phyloP scores from a whole-genome alignment of 2,113 vertebrate genomes.

The Pipa parva region DNA sequence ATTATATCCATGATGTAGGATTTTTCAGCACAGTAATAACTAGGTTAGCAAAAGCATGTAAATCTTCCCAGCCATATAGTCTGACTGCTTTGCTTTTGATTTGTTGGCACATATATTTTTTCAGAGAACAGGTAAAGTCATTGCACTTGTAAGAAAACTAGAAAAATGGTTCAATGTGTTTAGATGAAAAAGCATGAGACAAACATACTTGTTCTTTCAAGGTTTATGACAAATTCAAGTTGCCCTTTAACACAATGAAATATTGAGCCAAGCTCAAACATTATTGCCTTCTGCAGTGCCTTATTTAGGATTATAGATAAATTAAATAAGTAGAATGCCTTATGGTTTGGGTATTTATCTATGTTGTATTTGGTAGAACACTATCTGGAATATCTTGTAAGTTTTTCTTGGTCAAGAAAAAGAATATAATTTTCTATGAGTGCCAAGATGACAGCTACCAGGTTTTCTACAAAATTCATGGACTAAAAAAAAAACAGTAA shows the following conservation, averaged over 20 bases:
- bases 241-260: constrained; percentile 5
- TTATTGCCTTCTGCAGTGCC: constrained; percentile 5
- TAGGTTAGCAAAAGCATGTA: constrained; percentile 75
- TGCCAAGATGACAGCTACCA: not conserved
- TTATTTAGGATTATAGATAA: constrained; percentile 10
- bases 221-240: constrained; percentile 36
- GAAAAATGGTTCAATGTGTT: constrained; percentile 59
- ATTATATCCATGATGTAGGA: constrained; percentile 76
- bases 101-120: constrained; percentile 73
- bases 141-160: constrained; percentile 62
- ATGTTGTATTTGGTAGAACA: not conserved
- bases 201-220: constrained; percentile 45
- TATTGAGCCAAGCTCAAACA: constrained; percentile 22
- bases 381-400: not conserved
- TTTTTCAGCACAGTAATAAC: constrained; percentile 74
- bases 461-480: not conserved
- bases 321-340: constrained; percentile 34
- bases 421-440: not conserved
- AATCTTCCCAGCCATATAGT: constrained; percentile 74
- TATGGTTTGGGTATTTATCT: not conserved
- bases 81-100: constrained; percentile 68
- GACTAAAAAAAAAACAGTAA: not conserved
- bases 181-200: constrained; percentile 51
- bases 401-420: not conserved
- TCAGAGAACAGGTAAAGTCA: constrained; percentile 69